Evolutionary conservation across 1,140 invertebrate genomes (phyloP).

Genomic region (Hycleus phaleratus): DNA sequence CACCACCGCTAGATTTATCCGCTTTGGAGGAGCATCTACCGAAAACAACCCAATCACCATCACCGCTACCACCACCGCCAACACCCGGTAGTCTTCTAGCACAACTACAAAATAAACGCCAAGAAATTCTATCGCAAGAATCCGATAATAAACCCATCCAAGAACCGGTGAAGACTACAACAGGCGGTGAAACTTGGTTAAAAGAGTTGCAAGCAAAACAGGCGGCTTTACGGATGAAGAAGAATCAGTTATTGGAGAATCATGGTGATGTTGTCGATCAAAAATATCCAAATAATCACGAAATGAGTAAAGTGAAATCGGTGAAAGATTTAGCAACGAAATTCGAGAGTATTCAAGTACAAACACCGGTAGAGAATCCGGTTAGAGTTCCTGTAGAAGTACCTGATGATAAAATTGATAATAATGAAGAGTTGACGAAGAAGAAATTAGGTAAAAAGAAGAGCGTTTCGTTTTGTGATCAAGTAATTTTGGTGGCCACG

Average conservation of each 20-base stretch:
- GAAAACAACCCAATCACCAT: constrained; percentile 11
- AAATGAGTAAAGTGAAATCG: constrained; percentile 41
- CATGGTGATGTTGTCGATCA: constrained; percentile 23
- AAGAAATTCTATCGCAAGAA: constrained; percentile 55
- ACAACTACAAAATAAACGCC: constrained; percentile 68
- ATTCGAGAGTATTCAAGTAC: constrained; percentile 63
- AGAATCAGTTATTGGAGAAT: constrained; percentile 30
- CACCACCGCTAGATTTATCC: constrained; percentile 63
- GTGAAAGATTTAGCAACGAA: constrained; percentile 75
- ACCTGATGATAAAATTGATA: constrained; percentile 28
- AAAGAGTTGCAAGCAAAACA: constrained; percentile 72
- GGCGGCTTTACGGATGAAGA: constrained; percentile 55
- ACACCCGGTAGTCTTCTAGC: constrained; percentile 54
- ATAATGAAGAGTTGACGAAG: constrained; percentile 16
- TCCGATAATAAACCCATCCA: constrained; percentile 17
- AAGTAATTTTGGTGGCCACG: constrained; percentile 83
- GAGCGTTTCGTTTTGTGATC: constrained; percentile 88
- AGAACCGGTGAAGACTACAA: constrained; percentile 34
- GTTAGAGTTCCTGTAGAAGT: constrained; percentile 46
- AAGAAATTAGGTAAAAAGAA: constrained; percentile 69
- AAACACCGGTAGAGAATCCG: constrained; percentile 49
- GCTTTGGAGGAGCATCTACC: constrained; percentile 48
- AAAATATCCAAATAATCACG: constrained; percentile 16
- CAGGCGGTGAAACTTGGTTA: constrained; percentile 57
- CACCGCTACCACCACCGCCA: constrained; percentile 36